Conservation (phyloP, 2,113 vertebrate genomes). For the Cryptoleucopteryx plumbea region DNA sequence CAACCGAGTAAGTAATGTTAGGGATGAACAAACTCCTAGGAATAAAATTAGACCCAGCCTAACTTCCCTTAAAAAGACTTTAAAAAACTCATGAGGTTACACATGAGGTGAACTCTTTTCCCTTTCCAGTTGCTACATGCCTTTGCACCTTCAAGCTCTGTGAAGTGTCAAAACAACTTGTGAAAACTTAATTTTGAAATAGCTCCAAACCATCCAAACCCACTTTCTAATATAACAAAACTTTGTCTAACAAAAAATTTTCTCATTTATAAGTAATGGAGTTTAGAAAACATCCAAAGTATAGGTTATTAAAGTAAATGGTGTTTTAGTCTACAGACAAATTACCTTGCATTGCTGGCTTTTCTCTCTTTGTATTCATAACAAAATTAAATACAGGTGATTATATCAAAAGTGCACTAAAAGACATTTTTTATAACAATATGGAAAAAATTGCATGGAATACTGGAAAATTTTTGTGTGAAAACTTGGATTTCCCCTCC, state of each 20-base stretch:
- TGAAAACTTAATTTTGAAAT: background rate
- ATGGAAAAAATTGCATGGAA: background rate
- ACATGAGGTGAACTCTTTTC: background rate
- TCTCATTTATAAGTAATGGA: background rate
- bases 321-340: background rate
- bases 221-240: background rate
- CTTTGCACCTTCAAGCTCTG: background rate
- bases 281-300: background rate
- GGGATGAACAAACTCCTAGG: background rate
- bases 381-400: background rate
- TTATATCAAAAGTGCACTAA: background rate
- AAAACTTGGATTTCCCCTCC: background rate
- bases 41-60: background rate
- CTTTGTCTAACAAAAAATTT: background rate
- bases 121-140: background rate
- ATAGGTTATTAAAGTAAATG: background rate
- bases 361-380: background rate
- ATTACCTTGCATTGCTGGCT: background rate
- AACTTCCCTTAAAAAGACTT: background rate
- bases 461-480: background rate
- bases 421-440: background rate
- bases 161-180: background rate
- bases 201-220: background rate
- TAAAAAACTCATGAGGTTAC: background rate
- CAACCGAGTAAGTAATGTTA: background rate